A percentile compares a stretch with the other conserved stretches of the same genome.
These are phyloP conservation scores for Drepanosiphum platanoidis DNA, from an alignment of 2,888 invertebrate species.

Conservation along the genomic window DNA sequence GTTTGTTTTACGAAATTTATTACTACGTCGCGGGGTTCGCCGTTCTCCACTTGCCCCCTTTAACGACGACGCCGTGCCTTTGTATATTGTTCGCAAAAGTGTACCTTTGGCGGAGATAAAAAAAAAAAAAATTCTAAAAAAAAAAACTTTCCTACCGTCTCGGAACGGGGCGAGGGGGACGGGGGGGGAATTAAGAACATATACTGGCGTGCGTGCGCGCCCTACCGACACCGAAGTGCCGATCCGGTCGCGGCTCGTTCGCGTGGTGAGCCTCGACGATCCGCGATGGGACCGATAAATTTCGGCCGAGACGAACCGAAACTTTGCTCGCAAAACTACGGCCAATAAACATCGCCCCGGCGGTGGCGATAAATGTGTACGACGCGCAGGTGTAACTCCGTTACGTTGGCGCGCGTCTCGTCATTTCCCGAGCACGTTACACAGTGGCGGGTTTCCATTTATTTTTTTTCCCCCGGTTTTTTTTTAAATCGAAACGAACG, in stretches of 20 bases:
- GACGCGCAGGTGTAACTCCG: not conserved
- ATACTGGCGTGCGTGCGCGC: not conserved
- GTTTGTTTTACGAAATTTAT: not conserved
- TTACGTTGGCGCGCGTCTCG: too few relatives aligned
- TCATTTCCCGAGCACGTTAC: not conserved
- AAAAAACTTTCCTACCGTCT: not conserved
- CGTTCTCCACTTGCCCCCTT: not conserved
- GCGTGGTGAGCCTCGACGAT: not conserved
- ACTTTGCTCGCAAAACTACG: constrained; percentile 15
- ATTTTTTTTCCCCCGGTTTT: not conserved
- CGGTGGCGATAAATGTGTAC: not conserved
- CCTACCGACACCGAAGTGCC: not conserved
- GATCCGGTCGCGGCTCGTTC: not conserved
- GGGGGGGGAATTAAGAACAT: not conserved
- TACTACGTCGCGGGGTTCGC: not conserved
- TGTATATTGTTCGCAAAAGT: not conserved
- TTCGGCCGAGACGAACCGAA: constrained; percentile 23
- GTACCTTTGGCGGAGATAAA: not conserved
- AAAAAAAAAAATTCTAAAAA: not conserved
- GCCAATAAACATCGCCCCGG: constrained; percentile 29
- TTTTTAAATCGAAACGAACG: not conserved
- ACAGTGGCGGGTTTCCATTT: not conserved
- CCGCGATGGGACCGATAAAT: constrained; percentile 42
- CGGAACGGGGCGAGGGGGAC: not conserved
- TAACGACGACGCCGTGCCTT: too few relatives aligned